A percentile compares a stretch with the other conserved stretches of the same genome.
phyloP scores from a whole-genome alignment of 2,113 vertebrate species.

The Toxotes chatareus region DNA sequence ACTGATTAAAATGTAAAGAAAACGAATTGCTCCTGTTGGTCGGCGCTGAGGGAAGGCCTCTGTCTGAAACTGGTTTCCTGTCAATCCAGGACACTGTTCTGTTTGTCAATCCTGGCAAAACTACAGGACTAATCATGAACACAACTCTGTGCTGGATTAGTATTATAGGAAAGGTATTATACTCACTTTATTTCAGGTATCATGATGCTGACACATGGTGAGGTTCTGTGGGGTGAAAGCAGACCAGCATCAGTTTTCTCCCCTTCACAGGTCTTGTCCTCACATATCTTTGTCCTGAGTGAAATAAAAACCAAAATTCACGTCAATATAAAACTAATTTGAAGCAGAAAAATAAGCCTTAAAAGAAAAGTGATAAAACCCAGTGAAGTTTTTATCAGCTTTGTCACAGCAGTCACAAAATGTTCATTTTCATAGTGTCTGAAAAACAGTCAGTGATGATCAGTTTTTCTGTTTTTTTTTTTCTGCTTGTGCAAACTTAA shows the following conservation, averaged over 20 bases:
- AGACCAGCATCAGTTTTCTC: too few relatives aligned
- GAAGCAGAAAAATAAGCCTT: too few relatives aligned
- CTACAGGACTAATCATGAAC: neutral
- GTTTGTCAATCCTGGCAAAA: neutral
- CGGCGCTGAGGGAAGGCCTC: neutral
- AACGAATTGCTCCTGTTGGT: neutral
- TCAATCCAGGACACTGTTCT: neutral
- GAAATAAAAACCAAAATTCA: neutral
- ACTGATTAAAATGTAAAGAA: neutral
- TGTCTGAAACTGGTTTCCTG: too few relatives aligned
- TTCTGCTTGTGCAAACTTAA: too few relatives aligned
- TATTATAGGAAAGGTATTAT: neutral
- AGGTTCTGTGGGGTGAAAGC: too few relatives aligned
- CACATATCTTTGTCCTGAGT: neutral
- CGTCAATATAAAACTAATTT: neutral
- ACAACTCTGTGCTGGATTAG: neutral
- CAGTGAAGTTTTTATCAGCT: too few relatives aligned
- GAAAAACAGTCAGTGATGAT: too few relatives aligned
- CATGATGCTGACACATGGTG: neutral
- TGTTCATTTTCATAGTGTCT: too few relatives aligned
- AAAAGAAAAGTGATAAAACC: too few relatives aligned
- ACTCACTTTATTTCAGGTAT: neutral
- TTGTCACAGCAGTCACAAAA: too few relatives aligned
- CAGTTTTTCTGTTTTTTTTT: too few relatives aligned
- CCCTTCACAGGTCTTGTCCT: neutral